Percentiles rank a stretch among this genome's conserved stretches.
Evolutionary conservation across 2,888 invertebrate species (phyloP).

Genomic region (Clostera curtula): DNA sequence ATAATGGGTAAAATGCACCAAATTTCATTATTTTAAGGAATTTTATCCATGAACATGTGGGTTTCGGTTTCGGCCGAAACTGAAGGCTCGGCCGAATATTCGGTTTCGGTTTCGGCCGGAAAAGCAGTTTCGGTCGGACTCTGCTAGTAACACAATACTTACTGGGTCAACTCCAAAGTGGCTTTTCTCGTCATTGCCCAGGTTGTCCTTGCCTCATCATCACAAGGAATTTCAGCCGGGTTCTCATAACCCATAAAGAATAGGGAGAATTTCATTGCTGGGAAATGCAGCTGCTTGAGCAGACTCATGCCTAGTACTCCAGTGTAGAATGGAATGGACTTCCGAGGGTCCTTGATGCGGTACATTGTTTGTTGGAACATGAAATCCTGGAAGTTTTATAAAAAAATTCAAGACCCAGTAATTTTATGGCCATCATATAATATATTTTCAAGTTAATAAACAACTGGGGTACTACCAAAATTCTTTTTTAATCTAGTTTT

Average conservation of each 20-base stretch:
- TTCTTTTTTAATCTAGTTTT: too few relatives aligned
- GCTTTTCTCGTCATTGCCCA: slow-evolving; percentile 91
- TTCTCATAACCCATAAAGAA: slow-evolving; percentile 89
- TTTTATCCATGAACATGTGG: too few relatives aligned
- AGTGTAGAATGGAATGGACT: slow-evolving; percentile 92
- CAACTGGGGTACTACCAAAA: too few relatives aligned
- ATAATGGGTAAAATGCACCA: too few relatives aligned
- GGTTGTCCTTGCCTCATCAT: slow-evolving; percentile 78
- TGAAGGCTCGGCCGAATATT: too few relatives aligned
- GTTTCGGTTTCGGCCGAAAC: too few relatives aligned
- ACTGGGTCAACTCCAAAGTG: slow-evolving; percentile 95
- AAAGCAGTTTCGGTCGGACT: too few relatives aligned
- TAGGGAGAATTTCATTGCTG: slow-evolving; percentile 90
- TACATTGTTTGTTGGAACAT: slow-evolving; percentile 98
- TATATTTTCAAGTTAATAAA: too few relatives aligned
- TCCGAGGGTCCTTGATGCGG: slow-evolving; percentile 92
- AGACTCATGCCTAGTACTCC: slow-evolving; percentile 93
- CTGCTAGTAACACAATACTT: too few relatives aligned
- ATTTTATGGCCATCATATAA: too few relatives aligned
- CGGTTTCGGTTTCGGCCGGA: too few relatives aligned
- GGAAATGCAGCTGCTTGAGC: slow-evolving; percentile 91
- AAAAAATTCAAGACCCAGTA: neutral
- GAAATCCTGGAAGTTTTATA: slow-evolving; percentile 80
- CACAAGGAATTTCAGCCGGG: slow-evolving; percentile 81
- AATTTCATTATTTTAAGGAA: too few relatives aligned